phyloP scores from a whole-genome alignment of 2,797 vertebrate genomes.

The Eulemur mongoz region DNA sequence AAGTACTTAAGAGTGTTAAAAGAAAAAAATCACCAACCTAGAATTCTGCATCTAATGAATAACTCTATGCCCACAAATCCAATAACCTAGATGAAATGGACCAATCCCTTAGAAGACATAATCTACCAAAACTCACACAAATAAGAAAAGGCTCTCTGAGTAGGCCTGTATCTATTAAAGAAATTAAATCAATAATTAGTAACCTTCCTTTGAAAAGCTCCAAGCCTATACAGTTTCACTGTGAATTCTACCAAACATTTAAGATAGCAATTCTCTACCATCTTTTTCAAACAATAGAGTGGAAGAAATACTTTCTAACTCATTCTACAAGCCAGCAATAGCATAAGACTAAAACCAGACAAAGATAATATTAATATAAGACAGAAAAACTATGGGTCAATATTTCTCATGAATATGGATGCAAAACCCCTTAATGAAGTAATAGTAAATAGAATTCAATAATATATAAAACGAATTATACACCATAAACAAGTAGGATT shows the following conservation, averaged over 20 bases:
- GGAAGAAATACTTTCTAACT: background rate
- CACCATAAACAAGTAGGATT: background rate
- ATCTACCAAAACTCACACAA: background rate
- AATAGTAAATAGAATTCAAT: background rate
- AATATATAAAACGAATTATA: background rate
- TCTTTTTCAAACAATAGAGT: background rate
- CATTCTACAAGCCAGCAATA: background rate
- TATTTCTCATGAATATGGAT: background rate
- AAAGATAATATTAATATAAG: background rate
- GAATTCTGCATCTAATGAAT: background rate
- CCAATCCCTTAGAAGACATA: background rate
- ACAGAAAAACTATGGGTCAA: background rate
- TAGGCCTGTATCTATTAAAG: background rate
- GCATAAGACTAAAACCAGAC: background rate
- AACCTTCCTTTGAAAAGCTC: background rate
- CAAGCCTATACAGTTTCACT: background rate
- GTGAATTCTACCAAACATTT: background rate
- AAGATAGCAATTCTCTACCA: background rate
- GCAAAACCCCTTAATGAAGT: background rate
- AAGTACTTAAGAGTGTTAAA: background rate
- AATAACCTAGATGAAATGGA: background rate
- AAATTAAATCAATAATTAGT: background rate
- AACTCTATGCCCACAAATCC: background rate
- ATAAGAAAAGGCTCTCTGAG: background rate
- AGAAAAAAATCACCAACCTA: background rate